Base-by-base conservation (phyloP, 2,797 vertebrate species). In the Spondyliosoma cantharus region DNA sequence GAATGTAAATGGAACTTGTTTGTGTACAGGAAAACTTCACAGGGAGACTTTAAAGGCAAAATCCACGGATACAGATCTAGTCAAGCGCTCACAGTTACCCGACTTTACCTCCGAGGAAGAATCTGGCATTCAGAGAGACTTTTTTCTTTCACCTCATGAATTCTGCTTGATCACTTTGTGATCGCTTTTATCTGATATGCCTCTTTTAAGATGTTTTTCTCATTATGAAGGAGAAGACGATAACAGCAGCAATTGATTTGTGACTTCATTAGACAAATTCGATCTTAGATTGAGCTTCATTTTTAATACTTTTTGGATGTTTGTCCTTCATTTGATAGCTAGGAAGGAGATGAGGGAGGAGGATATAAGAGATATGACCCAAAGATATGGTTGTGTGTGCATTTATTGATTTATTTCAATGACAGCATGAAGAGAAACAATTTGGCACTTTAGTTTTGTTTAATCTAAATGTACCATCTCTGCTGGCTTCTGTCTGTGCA, bases 401-500 rank as follows among this genome's bases (percentile, higher is more conserved):
- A 49, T n/a, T 59, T 66, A n/a, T 42, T 29, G 3, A 17, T 54
- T 58, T 58, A 13, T 54, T 64, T 45, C 22, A 67, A 67, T 68
- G 15, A 52, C 53, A 29, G 46, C 42, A 29, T 12, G 9, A 70
- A 65, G 46, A 12, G 2, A 48, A 53, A 48, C 16, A n/a, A 76
- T 63, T 62, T 52, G 12, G 7, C 32, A 71, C 46, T 56, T 74
- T 37, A n/a, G 32, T 63, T 52, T 48, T 54, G 25, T 57, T 49
- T 42, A 12, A 52, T 67, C 64, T 52, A 54, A 80, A 65, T 60
- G 64, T 27, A 22, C 53, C n/a, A 57, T 50, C 24, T 63, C 49
- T 70, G 32, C 62, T 25, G n/a, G 25, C 25, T n/a, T 70, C 61
- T 79, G 53, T 73, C 27, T 75, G n/a, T 61, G 69, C 54, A 17